Percentiles rank a stretch among this genome's conserved stretches.
phyloP scores from a whole-genome alignment of 35 echinoderm and acorn worm species.

The Amphiura filiformis region DNA sequence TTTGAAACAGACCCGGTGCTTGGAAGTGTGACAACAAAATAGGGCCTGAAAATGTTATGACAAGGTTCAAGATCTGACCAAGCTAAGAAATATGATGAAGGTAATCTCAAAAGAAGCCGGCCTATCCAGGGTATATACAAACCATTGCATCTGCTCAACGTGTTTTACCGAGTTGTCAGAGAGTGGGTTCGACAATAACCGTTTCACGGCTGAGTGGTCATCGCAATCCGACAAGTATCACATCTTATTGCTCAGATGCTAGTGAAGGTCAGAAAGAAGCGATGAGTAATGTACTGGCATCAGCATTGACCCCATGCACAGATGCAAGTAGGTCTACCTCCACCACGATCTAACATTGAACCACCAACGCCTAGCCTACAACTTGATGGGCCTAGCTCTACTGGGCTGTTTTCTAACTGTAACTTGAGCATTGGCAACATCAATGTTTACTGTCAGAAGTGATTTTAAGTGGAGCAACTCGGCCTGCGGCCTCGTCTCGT shows the following conservation, averaged over 20 bases:
- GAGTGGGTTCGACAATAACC: neutral
- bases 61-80: neutral
- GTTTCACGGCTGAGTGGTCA: neutral
- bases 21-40: no score
- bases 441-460: no score
- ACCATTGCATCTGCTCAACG: neutral
- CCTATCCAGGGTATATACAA: neutral
- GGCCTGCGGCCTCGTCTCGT: no score
- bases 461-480: no score
- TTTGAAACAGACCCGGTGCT: no score
- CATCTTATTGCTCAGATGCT: neutral
- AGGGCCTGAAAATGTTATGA: no score
- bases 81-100: neutral
- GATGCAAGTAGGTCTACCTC: no score
- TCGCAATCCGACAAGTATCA: neutral
- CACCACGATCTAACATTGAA: no score
- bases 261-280: neutral
- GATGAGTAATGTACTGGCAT: neutral
- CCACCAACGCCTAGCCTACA: no score
- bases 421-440: no score
- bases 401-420: no score
- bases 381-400: no score
- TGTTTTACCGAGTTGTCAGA: neutral
- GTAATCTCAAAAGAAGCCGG: neutral
- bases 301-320: neutral